Conservation (phyloP, 2,113 vertebrate genomes). For the Leiothrix lutea region DNA sequence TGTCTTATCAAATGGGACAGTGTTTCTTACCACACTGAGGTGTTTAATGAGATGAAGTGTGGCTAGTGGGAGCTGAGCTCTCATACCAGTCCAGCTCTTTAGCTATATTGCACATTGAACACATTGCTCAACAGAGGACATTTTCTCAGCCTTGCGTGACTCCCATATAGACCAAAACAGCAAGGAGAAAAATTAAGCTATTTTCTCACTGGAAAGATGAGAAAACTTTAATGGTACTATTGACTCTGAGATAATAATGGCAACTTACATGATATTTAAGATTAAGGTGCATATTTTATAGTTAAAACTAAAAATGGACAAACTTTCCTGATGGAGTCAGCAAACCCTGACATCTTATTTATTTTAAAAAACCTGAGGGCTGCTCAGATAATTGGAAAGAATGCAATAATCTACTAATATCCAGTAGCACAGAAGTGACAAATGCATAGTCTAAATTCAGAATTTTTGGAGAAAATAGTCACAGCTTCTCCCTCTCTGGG, state of each 20-base stretch:
- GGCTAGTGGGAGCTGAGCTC: not conserved
- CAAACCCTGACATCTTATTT: conserved; percentile 52
- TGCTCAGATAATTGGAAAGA: conserved; percentile 55
- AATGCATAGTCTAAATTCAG: conserved; percentile 8
- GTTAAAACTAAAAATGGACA: not conserved
- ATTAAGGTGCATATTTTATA: not conserved
- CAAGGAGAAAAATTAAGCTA: not conserved
- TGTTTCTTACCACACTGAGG: not conserved
- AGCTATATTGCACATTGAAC: not conserved
- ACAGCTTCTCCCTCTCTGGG: not conserved
- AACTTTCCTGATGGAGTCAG: conserved; percentile 52
- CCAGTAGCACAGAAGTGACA: conserved; percentile 12
- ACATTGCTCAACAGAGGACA: rapidly evolving
- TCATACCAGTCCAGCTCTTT: not conserved
- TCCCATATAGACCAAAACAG: not conserved
- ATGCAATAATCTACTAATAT: not conserved
- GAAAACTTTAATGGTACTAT: not conserved
- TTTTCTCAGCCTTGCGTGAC: not conserved
- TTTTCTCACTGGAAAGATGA: not conserved
- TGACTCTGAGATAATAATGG: not conserved
- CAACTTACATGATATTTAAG: not conserved
- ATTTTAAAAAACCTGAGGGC: conserved; percentile 47
- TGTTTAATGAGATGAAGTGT: not conserved
- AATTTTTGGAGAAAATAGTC: conserved; percentile 38
- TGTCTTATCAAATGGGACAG: not conserved